Evolutionary conservation across 2,888 invertebrate genomes (phyloP).

Genomic region (Sceliomorpha sp.): DNA sequence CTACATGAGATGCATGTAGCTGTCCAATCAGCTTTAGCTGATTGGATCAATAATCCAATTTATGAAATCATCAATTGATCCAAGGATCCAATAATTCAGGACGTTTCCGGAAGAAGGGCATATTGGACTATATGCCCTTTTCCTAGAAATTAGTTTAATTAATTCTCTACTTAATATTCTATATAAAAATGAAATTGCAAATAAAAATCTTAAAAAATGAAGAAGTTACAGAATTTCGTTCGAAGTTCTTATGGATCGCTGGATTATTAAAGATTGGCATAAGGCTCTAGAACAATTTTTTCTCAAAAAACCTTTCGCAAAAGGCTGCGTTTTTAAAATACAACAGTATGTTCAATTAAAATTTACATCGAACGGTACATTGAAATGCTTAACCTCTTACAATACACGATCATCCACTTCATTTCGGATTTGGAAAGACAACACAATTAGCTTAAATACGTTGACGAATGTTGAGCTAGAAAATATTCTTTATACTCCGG

Average conservation of each 20-base stretch:
- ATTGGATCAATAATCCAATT: too few species aligned
- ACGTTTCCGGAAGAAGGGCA: too few species aligned
- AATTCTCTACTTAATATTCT: too few species aligned
- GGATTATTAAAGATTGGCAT: conserved; percentile 6
- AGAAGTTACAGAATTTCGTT: too few species aligned
- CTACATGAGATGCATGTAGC: too few species aligned
- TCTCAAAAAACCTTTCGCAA: not conserved
- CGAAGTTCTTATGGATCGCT: not conserved
- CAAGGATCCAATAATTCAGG: too few species aligned
- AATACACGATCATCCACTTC: not conserved
- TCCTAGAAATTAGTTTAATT: too few species aligned
- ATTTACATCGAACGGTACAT: conserved; percentile 3
- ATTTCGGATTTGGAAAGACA: conserved; percentile 10
- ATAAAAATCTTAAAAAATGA: too few species aligned
- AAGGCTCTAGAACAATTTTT: not conserved
- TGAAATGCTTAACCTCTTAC: conserved; percentile 5
- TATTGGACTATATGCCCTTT: too few species aligned
- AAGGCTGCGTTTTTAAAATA: conserved; percentile 7
- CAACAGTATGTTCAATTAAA: conserved; percentile 9
- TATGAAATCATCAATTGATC: too few species aligned
- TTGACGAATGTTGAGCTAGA: conserved; percentile 3
- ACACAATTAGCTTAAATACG: conserved; percentile 5
- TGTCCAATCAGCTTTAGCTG: too few species aligned
- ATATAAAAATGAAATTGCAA: too few species aligned
- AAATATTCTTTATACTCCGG: conserved; percentile 7